These are phyloP conservation scores for Loripinus fragilis DNA, from an alignment of 2,888 invertebrate genomes.

Conservation along the genomic window DNA sequence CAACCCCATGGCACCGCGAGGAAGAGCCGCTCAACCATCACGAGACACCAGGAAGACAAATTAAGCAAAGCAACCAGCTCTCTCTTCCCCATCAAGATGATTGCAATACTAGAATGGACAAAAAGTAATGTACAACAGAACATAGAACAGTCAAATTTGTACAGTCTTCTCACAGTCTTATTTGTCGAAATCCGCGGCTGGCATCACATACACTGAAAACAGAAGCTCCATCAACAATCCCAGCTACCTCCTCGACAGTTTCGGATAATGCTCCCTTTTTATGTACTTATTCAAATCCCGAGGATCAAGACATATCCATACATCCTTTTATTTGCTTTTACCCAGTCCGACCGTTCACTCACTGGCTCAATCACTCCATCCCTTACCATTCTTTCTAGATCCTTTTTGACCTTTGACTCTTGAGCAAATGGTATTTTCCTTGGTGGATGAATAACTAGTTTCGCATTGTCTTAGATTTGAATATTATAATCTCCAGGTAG, in stretches of 20 bases:
- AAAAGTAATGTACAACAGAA: too few relatives aligned
- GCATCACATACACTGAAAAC: slow-evolving; percentile 44
- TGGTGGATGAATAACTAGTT: slow-evolving; percentile 14
- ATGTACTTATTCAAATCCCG: slow-evolving; percentile 58
- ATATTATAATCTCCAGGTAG: slow-evolving; percentile 36
- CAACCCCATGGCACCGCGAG: too few relatives aligned
- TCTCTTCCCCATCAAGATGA: too few relatives aligned
- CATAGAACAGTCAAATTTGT: slow-evolving; percentile 27
- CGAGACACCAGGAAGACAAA: too few relatives aligned
- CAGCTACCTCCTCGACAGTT: slow-evolving; percentile 52
- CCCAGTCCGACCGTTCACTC: slow-evolving; percentile 56
- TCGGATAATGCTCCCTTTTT: slow-evolving; percentile 47
- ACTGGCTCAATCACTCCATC: slow-evolving; percentile 49
- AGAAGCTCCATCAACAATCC: slow-evolving; percentile 38
- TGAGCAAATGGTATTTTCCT: slow-evolving; percentile 8
- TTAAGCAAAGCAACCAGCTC: too few relatives aligned
- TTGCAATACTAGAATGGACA: too few relatives aligned
- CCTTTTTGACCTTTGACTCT: slow-evolving; percentile 41
- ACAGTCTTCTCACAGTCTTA: slow-evolving; percentile 32
- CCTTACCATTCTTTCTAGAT: slow-evolving; percentile 51
- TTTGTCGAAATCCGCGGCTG: slow-evolving; percentile 39
- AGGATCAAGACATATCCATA: slow-evolving; percentile 58
- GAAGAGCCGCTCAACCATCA: too few relatives aligned
- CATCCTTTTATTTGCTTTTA: slow-evolving; percentile 41
- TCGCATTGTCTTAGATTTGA: slow-evolving; percentile 27